Base-by-base conservation (phyloP, 1,140 invertebrate species). In the Chionoecetes opilio region DNA sequence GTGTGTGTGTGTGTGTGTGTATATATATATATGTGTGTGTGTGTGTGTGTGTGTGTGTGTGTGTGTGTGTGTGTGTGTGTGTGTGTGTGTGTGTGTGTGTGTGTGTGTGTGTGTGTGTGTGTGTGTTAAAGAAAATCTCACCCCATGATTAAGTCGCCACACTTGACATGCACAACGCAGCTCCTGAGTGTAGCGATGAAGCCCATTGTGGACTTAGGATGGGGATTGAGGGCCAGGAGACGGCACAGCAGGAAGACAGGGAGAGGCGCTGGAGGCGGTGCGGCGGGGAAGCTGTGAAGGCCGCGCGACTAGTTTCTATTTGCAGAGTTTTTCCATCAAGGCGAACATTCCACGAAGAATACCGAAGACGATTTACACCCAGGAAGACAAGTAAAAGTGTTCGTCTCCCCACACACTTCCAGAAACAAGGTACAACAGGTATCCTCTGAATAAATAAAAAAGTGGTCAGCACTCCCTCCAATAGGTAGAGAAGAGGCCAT, bases 301-400 rank as follows among this genome's bases (percentile, higher is more conserved):
- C 63, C 63, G 21, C 63, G 63, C 63, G 63, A 75, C 63, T 3
- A 26, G 63, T 75, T 75, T 75, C 63, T 75, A 75, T 75, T 75
- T 75, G 63, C 63, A 6, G 63, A 75, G 63, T 75, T 75, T 75
- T 75, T 17, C 63, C 63, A 75, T 75, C 63, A 75, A 75, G 63
- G 63, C 63, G 63, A 75, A 75, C 63, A 75, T 5, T 75, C 21
- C 63, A 75, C 63, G 63, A 75, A 75, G 63, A 75, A 75, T 75
- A 26, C 63, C n/a, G 63, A 75, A 75, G 63, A 75, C 5, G 63
- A 26, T 75, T 75, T 26, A 5, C 21, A 75, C n/a, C 63, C 63
- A 75, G 63, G 63, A 75, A 75, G 63, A n/a, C 26, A 75, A 26
- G n/a, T 53, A n/a, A 2, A 3, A 11, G 6, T 75, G 63, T 21